A percentile compares a stretch with the other conserved stretches of the same genome.
Evolutionary conservation across 2,113 vertebrate species (phyloP).

Genomic region (Clupea harengus): DNA sequence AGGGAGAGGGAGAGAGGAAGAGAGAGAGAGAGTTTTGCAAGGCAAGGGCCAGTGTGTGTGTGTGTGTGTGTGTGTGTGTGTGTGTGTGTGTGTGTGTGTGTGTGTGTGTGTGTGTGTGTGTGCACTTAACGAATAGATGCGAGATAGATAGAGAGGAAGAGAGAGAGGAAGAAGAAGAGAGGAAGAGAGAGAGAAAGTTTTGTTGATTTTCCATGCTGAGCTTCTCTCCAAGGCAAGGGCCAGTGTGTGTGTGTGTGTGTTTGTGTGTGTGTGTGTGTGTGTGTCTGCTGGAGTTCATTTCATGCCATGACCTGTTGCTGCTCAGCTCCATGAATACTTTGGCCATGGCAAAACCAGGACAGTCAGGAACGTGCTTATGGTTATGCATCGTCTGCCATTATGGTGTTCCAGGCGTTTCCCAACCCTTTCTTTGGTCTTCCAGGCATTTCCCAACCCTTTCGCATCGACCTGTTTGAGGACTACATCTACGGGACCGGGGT

Average conservation of each 20-base stretch:
- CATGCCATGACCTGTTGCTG: background rate
- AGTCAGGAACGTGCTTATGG: background rate
- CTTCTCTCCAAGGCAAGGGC: background rate
- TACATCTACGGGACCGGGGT: conserved; percentile 83
- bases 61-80: no score
- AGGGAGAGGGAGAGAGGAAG: background rate
- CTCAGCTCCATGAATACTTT: background rate
- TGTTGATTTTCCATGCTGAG: background rate
- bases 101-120: no score
- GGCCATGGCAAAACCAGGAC: background rate
- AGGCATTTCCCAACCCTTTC: conserved; percentile 82
- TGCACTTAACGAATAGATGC: no score
- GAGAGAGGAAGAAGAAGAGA: background rate
- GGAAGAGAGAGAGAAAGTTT: background rate
- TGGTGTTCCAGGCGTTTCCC: conserved; percentile 71
- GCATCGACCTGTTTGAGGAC: conserved; percentile 86
- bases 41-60: no score
- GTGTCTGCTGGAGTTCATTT: background rate
- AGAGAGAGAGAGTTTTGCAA: background rate
- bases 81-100: no score
- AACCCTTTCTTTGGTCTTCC: conserved; percentile 71
- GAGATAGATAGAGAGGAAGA: background rate
- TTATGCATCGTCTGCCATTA: background rate
- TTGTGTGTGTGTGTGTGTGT: no score
- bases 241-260: background rate